Conservation (phyloP, 2,888 invertebrate species). For the Heliconius ismenius region DNA sequence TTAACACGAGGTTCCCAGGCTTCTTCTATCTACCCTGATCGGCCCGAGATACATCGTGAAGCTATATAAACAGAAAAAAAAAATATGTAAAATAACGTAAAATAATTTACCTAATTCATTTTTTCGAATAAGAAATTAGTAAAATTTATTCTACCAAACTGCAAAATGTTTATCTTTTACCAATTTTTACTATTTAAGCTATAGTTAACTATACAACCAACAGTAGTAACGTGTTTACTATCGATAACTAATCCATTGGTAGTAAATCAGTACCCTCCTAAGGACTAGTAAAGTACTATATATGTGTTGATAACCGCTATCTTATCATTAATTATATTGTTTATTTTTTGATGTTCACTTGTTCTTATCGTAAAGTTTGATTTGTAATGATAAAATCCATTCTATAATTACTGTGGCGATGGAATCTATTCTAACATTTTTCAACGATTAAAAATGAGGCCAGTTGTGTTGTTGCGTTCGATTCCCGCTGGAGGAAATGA, state of each 20-base stretch:
- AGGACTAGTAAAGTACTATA: not conserved
- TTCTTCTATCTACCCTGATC: no score
- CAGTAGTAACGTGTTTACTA: not conserved
- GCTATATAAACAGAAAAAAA: no score
- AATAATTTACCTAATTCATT: no score
- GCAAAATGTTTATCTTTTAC: no score
- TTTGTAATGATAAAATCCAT: slow-evolving; percentile 4
- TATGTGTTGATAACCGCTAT: slow-evolving; percentile 9
- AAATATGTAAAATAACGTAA: no score
- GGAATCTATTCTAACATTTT: not conserved
- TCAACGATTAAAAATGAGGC: not conserved
- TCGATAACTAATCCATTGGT: not conserved
- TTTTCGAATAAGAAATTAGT: no score
- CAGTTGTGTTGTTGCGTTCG: not conserved
- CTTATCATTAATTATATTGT: slow-evolving; percentile 12
- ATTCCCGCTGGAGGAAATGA: not conserved
- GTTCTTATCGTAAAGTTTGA: not conserved
- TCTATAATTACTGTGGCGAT: not conserved
- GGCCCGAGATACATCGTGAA: no score
- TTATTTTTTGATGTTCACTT: slow-evolving; percentile 9
- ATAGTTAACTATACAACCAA: not conserved
- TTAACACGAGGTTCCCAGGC: no score
- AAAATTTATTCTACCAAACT: no score
- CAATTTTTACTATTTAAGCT: not conserved
- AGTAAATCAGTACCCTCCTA: not conserved